Base-by-base conservation (phyloP, 30 jellyfish, hydroid and myxozoan genomes). In the Hydractinia echinata region DNA sequence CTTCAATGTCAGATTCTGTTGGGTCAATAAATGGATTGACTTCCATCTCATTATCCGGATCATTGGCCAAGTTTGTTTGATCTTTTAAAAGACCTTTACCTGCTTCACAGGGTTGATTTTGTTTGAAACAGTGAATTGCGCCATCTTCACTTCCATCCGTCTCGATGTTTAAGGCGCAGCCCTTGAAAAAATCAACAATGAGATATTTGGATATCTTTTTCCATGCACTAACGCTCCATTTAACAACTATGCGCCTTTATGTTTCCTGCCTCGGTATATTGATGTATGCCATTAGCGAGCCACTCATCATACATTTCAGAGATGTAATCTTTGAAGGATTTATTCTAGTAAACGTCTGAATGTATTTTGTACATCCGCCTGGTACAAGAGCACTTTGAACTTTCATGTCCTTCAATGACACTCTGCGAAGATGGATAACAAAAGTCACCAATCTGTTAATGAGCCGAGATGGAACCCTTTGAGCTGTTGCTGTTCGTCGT, bases 201-300 rank as follows among this genome's bases (percentile, higher is more conserved):
- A n/a, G n/a, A n/a, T n/a, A n/a, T n/a, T 58, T 58, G 69, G 69
- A 58, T 58, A 58, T 58, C 69, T 58, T 58, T 58, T 58, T 58
- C 69, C 19, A 58, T 58, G 69, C 69, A 58, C 19, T 58, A 1
- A 16, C 69, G 69, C 1, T 58, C 69, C 69, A 58, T 58, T 58
- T 3, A 58, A 58, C 69, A 58, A 58, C 69, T 58, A 58, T 58
- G 69, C 69, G 3, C 69, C 53, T 30, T 68, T 71, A 30, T 68
- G 53, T 68, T 68, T 68, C 79, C 21, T 15, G 53, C 79, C 21
- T 68, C 2, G 1, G 79, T 68, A 68, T 68, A 68, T 0, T 16
- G 53, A 71, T 68, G 79, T 0, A 68, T 68, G 51, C 79, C 53
- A 68, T 68, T 68, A 30, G 53, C 15, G 53, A 68, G 49, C 79